Evolutionary conservation across 2,797 vertebrate species (phyloP), one percentile per base, ranked within the genome.

Genomic region (Alauda arvensis): DNA sequence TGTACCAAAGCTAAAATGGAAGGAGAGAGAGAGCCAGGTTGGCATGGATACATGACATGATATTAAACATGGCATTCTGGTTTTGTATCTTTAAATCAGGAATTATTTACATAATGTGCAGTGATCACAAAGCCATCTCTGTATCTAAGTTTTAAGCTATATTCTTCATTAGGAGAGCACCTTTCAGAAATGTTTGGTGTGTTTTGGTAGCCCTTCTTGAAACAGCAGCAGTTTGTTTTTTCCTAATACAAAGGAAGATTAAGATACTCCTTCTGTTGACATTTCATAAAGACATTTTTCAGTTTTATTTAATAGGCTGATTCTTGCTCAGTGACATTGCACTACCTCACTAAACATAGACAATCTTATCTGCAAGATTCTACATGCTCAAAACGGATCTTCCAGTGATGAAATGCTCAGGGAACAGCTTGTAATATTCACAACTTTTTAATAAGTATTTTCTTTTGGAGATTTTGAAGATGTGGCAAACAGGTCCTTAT

Each of bases 361-460:
- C 70, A 76, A 2, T 81, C 62, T 85, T 85, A 84, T 88, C 84
- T 51, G 53, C 60, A 75, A 72, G 84, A 83, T 91, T 77, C 69
- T 83, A 56, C 52, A 5, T 31, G 67, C 76, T 94, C 66, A 42
- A 25, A 93, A 29, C 72, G 34, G 71, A 79, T 90, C 59, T 76
- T 80, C 0, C 0, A 77, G 40, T 87, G 85, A 61, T 67, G 84
- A 90, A 91, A 83, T 37, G 65, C 70, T 91, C 33, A 26, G 63
- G 60, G 85, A 94, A 94, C 90, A 94, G 92, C 92, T 94, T 93
- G 90, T 90, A 95, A 89, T 93, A 91, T 92, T 90, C 86, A 92
- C 92, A 94, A 89, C 87, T 94, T 93, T 90, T 92, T 87, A 83
- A 90, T 86, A 94, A 94, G 91, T 91, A 90, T 90, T 93, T 94